Evolutionary conservation across 2,113 vertebrate species (phyloP), one percentile per base, ranked within the genome.

Genomic region (Prunella himalayana): DNA sequence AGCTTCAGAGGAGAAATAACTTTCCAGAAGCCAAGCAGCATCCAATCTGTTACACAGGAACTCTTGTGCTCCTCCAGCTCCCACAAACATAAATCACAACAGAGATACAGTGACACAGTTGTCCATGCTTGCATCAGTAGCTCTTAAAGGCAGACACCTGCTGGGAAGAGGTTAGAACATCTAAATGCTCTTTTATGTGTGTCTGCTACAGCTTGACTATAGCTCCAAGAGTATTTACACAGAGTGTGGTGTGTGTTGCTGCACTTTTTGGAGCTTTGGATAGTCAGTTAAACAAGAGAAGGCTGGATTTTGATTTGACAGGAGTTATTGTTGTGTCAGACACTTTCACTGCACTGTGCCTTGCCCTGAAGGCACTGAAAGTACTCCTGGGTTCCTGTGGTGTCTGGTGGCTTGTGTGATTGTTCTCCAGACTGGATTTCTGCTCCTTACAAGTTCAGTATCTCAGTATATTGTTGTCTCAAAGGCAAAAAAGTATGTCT

Each of bases 41-140:
- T 33, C 37, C 1, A 1, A 13, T 65, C 53, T 76, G 2, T 57
- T 42, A 69, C 1, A 1, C 7, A 7, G 24, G 53, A 79, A 25
- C 17, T 30, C 53, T n/a, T 49, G 28, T 72, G 37, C 53, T 88
- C 15, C 78, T 82, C 33, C 35, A 71, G 60, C 60, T 82, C n/a
- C 79, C 22, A 2, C 28, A 69, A 56, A 41, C 0, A 0, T 37
- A 39, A 78, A 78, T 45, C 45, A 79, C 44, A 42, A 9, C 22
- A 64, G 50, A 31, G 28, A 33, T 64, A 42, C 0, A 3, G 21
- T 8, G 39, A 30, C 22, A 60, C 17, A 8, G 11, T 19, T 54
- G 41, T 33, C 27, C 51, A 6, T 5, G 1, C 31, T 50, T 47
- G 18, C 30, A 50, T 56, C 47, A 56, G 59, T 28, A 75, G 16